Percentiles rank a stretch among this genome's conserved stretches.
phyloP scores from a whole-genome alignment of 2,888 invertebrate genomes.

The Xestia xanthographa region DNA sequence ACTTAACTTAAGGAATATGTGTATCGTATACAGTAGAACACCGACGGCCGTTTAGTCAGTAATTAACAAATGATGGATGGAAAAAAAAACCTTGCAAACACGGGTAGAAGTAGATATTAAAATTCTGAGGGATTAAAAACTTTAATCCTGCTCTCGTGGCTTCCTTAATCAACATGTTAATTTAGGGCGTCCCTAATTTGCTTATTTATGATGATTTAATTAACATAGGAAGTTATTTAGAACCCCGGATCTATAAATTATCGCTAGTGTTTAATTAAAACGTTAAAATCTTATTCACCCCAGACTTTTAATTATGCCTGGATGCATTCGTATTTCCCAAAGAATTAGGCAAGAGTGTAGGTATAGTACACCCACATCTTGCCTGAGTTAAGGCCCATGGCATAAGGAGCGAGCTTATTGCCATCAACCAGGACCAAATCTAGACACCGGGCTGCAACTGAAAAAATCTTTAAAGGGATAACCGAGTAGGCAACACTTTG shows the following conservation, averaged over 20 bases:
- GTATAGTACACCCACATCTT: too few species aligned
- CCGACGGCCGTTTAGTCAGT: not conserved
- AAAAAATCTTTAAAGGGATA: not conserved
- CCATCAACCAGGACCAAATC: too few species aligned
- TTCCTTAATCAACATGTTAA: conserved; percentile 50
- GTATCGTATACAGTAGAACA: not conserved
- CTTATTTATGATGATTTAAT: conserved; percentile 63
- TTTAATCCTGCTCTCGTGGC: conserved; percentile 15
- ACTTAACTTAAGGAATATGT: not conserved
- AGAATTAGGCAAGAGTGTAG: too few species aligned
- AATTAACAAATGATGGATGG: not conserved
- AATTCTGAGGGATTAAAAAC: conserved; percentile 34
- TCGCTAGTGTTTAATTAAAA: conserved; percentile 46
- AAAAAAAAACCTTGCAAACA: not conserved
- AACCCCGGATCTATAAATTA: conserved; percentile 5
- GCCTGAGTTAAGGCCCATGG: too few species aligned
- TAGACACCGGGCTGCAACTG: too few species aligned
- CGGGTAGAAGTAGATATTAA: not conserved
- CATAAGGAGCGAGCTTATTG: not conserved
- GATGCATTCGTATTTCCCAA: too few species aligned
- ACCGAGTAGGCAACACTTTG: too few species aligned
- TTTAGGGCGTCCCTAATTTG: conserved; percentile 33
- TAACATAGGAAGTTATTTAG: conserved; percentile 39
- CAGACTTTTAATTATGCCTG: too few species aligned
- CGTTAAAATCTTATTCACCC: too few species aligned